Evolutionary conservation across 1,140 invertebrate species (phyloP), one percentile per base, ranked within the genome.

Genomic region (Drosophila baimaii): DNA sequence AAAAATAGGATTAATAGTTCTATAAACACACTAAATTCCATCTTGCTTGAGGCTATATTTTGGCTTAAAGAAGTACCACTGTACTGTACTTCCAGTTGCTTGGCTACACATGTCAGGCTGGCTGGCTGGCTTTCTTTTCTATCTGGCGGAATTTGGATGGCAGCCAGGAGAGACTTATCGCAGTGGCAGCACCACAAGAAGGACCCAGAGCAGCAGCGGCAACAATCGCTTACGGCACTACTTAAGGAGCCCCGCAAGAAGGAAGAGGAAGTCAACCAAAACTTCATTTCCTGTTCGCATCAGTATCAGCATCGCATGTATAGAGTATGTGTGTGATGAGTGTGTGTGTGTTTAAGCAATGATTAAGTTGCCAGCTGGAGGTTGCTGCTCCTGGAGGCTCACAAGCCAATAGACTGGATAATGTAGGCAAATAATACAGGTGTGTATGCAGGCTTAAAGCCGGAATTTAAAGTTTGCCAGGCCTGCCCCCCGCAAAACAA

Each of bases 351-450:
- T 27, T 57, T 31, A 58, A 31, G 68, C 35, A 41, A 72, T 58
- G 66, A 72, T 72, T 71, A 49, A 71, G 68, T 71, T 70, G 70
- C 49, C 55, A 35, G 19, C 31, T 46, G 47, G 37, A 54, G 54
- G 62, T 47, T 41, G 47, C 27, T 5, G n/a, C 37, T 44, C 25
- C 25, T 17, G 51, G 65, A 56, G 72, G 59, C 66, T 72, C 49
- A 51, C 35, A 37, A 82, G 52, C 76, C 84, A 89, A 88, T 88
- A 77, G 83, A 88, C 84, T 78, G 83, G 61, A 88, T 88, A 89
- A 88, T 88, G 69, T 80, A 75, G 55, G 77, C 79, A 88, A 88
- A 88, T 88, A 83, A 89, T 80, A 89, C 73, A 88, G 83, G 83
- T 89, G 84, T 49, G 27, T 61, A 71, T 79, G 80, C 66, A 57